These are phyloP conservation scores for Axis porcinus DNA, from an alignment of 2,113 vertebrate genomes.

Conservation along the genomic window DNA sequence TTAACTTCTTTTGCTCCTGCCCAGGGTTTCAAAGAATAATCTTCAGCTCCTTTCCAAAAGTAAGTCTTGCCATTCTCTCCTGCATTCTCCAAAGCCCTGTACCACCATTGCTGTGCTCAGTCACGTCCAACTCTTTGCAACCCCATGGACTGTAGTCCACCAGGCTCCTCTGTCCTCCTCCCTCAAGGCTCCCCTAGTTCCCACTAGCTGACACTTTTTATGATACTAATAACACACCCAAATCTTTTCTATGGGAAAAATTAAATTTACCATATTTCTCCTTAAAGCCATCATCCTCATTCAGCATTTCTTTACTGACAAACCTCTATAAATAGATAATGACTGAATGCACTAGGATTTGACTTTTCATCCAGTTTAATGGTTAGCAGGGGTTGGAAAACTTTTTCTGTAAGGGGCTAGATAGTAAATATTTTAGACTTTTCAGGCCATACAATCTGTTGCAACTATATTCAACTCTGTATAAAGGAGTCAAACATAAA, in stretches of 20 bases:
- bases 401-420: neutral
- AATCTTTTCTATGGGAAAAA: neutral
- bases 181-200: neutral
- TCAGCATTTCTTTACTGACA: neutral
- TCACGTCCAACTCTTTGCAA: neutral
- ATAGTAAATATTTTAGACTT: neutral
- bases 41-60: neutral
- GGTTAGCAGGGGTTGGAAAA: neutral
- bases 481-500: neutral
- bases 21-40: neutral
- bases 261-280: constrained; percentile 8
- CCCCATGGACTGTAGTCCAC: neutral
- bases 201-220: neutral
- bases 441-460: neutral
- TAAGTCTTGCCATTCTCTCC: neutral
- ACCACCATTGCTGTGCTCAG: neutral
- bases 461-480: neutral
- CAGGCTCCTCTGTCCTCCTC: neutral
- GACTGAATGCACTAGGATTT: neutral
- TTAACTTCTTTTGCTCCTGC: neutral
- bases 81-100: neutral
- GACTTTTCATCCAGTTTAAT: constrained; percentile 7
- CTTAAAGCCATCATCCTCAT: neutral
- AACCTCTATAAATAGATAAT: neutral
- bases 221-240: neutral